Conservation (phyloP, 2,113 vertebrate species). For the Xenotilapia caudafasciata region DNA sequence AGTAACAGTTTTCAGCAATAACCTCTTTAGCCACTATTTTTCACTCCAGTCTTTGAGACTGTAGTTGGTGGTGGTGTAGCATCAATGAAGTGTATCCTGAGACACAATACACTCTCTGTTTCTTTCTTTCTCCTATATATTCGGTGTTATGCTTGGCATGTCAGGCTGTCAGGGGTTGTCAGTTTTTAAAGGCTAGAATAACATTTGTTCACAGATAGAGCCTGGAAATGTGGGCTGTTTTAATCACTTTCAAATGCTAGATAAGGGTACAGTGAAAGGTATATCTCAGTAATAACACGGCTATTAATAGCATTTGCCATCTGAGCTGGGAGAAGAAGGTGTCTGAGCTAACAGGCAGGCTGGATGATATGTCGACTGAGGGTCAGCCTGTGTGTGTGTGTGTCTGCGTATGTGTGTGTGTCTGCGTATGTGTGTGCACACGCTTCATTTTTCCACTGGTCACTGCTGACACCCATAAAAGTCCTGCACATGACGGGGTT, state of each 20-base stretch:
- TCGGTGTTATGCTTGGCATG: constrained; percentile 24
- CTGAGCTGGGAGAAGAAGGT: constrained; percentile 59
- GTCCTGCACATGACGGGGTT: constrained; percentile 22
- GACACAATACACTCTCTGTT: constrained; percentile 2
- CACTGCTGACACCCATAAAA: constrained; percentile 49
- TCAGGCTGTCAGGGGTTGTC: constrained; percentile 22
- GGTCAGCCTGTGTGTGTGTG: constrained; percentile 41
- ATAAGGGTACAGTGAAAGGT: constrained; percentile 62
- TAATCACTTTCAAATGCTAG: constrained; percentile 52
- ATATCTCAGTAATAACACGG: constrained; percentile 32
- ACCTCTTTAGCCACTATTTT: background rate
- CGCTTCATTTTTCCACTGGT: constrained; percentile 56
- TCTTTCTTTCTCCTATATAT: background rate
- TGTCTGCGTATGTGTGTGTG: constrained; percentile 41
- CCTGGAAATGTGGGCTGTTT: constrained; percentile 35
- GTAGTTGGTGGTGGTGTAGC: background rate
- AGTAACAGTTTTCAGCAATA: background rate
- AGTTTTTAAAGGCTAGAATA: constrained; percentile 35
- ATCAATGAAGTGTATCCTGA: constrained; percentile 2
- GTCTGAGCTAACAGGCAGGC: constrained; percentile 44
- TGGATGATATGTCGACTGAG: constrained; percentile 44
- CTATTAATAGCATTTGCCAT: constrained; percentile 71
- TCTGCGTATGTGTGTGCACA: constrained; percentile 28
- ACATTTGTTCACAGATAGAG: constrained; percentile 21
- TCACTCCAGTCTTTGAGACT: background rate